These are phyloP conservation scores for Tretioscincus oriximinensis DNA, from an alignment of 2,113 vertebrate species.

Conservation along the genomic window DNA sequence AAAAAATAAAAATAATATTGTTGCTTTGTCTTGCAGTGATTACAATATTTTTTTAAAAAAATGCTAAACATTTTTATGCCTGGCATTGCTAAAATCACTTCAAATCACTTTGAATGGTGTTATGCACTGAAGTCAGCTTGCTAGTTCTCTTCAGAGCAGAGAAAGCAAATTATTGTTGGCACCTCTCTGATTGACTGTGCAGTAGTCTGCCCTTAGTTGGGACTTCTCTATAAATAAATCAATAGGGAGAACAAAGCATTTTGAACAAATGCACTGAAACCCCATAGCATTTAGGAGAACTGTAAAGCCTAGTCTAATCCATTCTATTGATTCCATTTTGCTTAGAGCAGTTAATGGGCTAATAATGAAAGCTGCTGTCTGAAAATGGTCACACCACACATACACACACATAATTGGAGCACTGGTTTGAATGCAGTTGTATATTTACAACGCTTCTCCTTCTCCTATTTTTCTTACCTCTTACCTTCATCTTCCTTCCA, in stretches of 20 bases:
- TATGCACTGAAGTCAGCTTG: background rate
- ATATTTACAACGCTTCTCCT: background rate
- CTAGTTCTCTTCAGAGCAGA: background rate
- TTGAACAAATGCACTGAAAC: background rate
- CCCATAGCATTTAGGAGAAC: background rate
- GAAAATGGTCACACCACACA: background rate
- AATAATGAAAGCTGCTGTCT: conserved; percentile 3
- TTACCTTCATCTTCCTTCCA: no score
- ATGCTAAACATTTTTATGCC: background rate
- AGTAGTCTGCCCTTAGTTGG: conserved; percentile 2
- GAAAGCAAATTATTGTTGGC: background rate
- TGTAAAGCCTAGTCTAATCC: background rate
- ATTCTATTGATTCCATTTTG: conserved; percentile 18
- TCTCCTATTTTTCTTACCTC: background rate
- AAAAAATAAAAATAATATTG: background rate
- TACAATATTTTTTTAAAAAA: background rate
- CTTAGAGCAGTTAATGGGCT: conserved; percentile 7
- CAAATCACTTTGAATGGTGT: background rate
- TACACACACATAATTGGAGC: no score
- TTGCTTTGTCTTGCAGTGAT: background rate
- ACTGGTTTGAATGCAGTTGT: background rate
- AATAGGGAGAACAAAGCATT: background rate
- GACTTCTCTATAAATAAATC: conserved; percentile 1
- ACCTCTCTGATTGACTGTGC: background rate
- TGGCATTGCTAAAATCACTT: background rate